Percentiles rank a stretch among this genome's conserved stretches.
Evolutionary conservation across 2,113 vertebrate species (phyloP).

Genomic region (Aphelocoma coerulescens): DNA sequence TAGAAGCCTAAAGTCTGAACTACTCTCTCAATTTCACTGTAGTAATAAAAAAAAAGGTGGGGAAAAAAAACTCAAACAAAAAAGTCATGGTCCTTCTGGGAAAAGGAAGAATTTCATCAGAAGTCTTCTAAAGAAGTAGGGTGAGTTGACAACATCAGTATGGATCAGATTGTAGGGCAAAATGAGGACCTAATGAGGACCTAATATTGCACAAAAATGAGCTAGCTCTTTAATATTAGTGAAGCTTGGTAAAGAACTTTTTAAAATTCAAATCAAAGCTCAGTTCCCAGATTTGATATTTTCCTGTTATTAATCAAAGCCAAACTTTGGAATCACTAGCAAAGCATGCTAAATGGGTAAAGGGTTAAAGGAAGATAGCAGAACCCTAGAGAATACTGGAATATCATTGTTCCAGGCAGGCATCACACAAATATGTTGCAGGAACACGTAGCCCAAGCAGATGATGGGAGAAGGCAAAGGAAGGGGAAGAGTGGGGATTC

Average conservation of each 20-base stretch:
- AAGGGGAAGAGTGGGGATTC: not conserved
- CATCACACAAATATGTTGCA: not conserved
- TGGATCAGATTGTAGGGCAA: not conserved
- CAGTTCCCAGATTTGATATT: not conserved
- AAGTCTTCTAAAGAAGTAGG: not conserved
- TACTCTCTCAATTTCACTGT: not conserved
- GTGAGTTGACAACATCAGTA: not conserved
- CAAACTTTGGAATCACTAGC: not conserved
- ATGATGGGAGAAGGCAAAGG: not conserved
- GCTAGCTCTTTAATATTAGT: not conserved
- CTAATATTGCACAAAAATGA: not conserved
- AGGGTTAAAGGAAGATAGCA: not conserved
- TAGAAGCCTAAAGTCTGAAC: not conserved
- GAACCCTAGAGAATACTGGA: not conserved
- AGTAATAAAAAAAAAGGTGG: not conserved
- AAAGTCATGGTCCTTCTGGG: not conserved
- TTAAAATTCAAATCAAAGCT: not conserved
- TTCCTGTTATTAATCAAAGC: not conserved
- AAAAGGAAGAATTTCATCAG: not conserved
- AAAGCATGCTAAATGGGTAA: not conserved
- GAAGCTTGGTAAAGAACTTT: not conserved
- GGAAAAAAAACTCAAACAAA: fast-evolving
- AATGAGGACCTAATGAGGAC: not conserved
- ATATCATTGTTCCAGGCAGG: not conserved
- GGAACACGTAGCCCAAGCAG: not conserved